phyloP scores from a whole-genome alignment of 1,140 invertebrate species.

The Gonioctena quinquepunctata region DNA sequence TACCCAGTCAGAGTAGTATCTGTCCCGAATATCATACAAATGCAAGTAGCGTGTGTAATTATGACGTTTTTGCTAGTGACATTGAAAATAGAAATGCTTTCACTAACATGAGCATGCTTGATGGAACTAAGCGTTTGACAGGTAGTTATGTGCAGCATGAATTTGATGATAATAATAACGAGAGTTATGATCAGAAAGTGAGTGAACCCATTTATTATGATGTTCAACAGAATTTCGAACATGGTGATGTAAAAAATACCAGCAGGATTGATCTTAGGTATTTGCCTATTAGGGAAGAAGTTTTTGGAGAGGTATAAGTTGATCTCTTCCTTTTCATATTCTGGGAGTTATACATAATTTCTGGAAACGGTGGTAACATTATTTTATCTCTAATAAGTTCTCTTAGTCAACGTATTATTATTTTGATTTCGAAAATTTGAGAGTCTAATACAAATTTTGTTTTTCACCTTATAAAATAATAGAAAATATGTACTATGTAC shows the following conservation, averaged over 20 bases:
- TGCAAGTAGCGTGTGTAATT: slow-evolving; percentile 41
- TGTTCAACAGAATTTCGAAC: background rate
- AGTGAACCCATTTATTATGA: slow-evolving; percentile 45
- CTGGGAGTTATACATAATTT: too few species aligned
- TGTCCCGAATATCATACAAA: slow-evolving; percentile 39
- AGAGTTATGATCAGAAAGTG: background rate
- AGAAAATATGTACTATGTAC: too few species aligned
- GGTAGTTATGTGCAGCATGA: background rate
- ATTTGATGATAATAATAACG: slow-evolving; percentile 7
- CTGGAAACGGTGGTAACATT: too few species aligned
- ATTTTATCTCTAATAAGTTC: too few species aligned
- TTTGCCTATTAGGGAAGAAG: slow-evolving; percentile 38
- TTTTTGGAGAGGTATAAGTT: slow-evolving; percentile 46
- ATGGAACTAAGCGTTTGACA: background rate
- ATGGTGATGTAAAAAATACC: background rate
- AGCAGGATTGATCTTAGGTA: slow-evolving; percentile 13
- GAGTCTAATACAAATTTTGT: too few species aligned
- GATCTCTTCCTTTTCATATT: too few species aligned
- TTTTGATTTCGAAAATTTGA: too few species aligned
- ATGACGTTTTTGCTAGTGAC: slow-evolving; percentile 17
- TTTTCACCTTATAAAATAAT: too few species aligned
- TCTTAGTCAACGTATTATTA: too few species aligned
- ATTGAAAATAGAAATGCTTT: background rate
- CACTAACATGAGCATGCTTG: background rate
- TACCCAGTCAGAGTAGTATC: slow-evolving; percentile 44